Evolutionary conservation across 2,888 invertebrate genomes (phyloP).

Genomic region (Dysmachus trigonus): DNA sequence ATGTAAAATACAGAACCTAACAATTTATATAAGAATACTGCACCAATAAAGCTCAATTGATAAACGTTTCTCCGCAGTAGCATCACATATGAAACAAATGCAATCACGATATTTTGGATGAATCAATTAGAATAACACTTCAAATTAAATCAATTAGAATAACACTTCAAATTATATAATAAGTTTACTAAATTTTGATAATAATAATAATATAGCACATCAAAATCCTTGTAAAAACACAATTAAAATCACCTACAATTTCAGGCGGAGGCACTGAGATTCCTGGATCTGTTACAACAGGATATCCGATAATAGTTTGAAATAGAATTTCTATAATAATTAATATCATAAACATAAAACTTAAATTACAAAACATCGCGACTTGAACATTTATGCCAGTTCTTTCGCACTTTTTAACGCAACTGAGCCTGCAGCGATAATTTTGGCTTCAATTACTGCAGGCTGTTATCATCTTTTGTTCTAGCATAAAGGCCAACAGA

Average conservation of each 20-base stretch:
- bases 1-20: too few relatives aligned
- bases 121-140: not conserved
- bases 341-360: not conserved
- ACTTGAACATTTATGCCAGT: not conserved
- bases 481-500: constrained; percentile 2
- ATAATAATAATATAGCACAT: too few relatives aligned
- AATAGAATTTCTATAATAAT: not conserved
- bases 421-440: constrained; percentile 17
- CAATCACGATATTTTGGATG: too few relatives aligned
- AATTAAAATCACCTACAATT: constrained; percentile 38
- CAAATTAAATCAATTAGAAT: not conserved
- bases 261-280: constrained; percentile 44
- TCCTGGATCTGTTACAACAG: not conserved
- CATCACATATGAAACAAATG: not conserved
- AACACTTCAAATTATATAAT: not conserved
- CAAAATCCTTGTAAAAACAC: not conserved
- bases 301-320: not conserved
- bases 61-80: too few relatives aligned
- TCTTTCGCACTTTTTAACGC: not conserved
- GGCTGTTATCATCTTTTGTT: constrained; percentile 18
- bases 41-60: not conserved
- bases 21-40: not conserved
- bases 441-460: constrained; percentile 1
- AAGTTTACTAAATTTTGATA: not conserved
- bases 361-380: not conserved